Evolutionary conservation across 2,888 invertebrate genomes (phyloP).

Genomic region (Rosalia funebris): DNA sequence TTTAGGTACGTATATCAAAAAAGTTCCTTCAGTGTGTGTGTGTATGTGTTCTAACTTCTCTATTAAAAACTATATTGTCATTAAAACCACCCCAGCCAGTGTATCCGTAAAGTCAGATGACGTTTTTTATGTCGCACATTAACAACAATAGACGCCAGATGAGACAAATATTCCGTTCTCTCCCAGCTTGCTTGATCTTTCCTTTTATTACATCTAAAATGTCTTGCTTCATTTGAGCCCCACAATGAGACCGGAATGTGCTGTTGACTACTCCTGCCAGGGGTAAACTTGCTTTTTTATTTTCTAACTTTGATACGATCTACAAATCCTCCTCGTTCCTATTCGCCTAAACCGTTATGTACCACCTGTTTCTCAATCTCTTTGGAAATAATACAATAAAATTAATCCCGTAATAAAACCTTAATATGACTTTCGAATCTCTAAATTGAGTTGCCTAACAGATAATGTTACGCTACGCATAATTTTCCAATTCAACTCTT

Average conservation of each 20-base stretch:
- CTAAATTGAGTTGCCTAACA: no score
- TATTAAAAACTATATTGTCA: not conserved
- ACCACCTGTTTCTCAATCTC: conserved; percentile 48
- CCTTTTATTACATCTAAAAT: conserved; percentile 42
- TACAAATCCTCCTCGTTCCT: conserved; percentile 40
- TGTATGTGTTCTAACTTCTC: not conserved
- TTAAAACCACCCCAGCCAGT: not conserved
- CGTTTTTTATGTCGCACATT: conserved; percentile 5
- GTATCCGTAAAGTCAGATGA: not conserved
- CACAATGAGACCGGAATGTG: conserved; percentile 44
- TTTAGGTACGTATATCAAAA: no score
- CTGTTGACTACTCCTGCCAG: conserved; percentile 33
- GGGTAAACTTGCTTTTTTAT: conserved; percentile 46
- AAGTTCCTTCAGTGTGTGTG: no score
- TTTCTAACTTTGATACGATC: conserved; percentile 47
- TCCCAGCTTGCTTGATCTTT: conserved; percentile 24
- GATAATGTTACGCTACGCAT: no score
- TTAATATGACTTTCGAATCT: conserved; percentile 30
- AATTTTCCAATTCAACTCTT: no score
- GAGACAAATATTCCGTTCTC: conserved; percentile 28
- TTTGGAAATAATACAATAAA: conserved; percentile 35
- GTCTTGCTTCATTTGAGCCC: conserved; percentile 45
- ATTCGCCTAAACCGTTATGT: conserved; percentile 42
- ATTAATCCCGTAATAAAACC: conserved; percentile 31
- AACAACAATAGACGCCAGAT: conserved; percentile 19